Conservation (phyloP, 2,797 vertebrate species). For the Catharus ustulatus region DNA sequence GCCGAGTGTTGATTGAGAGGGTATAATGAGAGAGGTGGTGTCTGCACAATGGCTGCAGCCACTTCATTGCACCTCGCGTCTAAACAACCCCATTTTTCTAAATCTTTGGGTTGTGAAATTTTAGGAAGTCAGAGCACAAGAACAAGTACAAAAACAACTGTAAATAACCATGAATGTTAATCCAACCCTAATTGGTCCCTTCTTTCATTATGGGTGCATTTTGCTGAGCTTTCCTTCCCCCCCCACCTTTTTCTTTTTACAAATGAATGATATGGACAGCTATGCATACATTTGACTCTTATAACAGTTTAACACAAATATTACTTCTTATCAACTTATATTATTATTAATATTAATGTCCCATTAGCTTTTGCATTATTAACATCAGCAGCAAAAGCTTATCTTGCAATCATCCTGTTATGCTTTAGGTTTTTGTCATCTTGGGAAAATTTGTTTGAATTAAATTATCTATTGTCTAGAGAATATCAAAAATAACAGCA, state of each 20-base stretch:
- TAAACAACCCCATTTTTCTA: slow-evolving; percentile 96
- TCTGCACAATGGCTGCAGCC: slow-evolving; percentile 97
- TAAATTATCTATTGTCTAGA: slow-evolving; percentile 69
- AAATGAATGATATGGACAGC: slow-evolving; percentile 74
- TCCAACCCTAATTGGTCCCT: slow-evolving; percentile 98
- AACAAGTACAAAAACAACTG: slow-evolving; percentile 99
- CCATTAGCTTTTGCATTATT: slow-evolving; percentile 56
- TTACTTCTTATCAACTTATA: slow-evolving; percentile 37
- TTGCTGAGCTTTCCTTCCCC: slow-evolving; percentile 77
- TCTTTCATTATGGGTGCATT: slow-evolving; percentile 92
- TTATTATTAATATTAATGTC: slow-evolving; percentile 69
- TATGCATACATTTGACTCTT: slow-evolving; percentile 73
- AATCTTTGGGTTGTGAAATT: slow-evolving; percentile 88
- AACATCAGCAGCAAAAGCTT: slow-evolving; percentile 44
- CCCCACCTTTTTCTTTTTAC: slow-evolving; percentile 60
- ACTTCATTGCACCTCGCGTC: slow-evolving; percentile 97
- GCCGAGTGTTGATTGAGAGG: slow-evolving; percentile 99
- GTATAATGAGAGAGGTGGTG: slow-evolving; percentile 99
- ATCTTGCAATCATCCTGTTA: slow-evolving; percentile 36
- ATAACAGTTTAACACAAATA: slow-evolving; percentile 66
- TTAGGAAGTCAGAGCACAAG: slow-evolving; percentile 96
- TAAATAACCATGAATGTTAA: slow-evolving; percentile 99
- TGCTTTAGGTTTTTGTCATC: slow-evolving; percentile 51
- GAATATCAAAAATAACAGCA: slow-evolving; percentile 51
- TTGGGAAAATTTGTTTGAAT: slow-evolving; percentile 63